Percentiles rank a stretch among this genome's conserved stretches.
phyloP scores from a whole-genome alignment of 1,140 invertebrate genomes.

The Anagrus nilaparvatae region DNA sequence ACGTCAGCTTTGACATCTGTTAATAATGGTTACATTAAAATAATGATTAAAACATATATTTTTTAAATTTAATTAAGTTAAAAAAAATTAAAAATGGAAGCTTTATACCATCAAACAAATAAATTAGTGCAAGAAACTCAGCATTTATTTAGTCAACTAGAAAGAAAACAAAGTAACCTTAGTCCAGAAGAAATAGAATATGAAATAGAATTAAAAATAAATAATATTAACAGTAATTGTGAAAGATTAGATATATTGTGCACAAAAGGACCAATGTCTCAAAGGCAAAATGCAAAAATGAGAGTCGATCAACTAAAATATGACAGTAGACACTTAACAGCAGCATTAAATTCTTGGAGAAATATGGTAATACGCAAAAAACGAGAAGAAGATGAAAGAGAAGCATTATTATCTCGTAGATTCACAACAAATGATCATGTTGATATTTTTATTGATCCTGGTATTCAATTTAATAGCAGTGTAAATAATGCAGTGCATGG shows the following conservation, averaged over 20 bases:
- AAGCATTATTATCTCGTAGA: conserved; percentile 72
- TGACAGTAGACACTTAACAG: conserved; percentile 79
- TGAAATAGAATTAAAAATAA: conserved; percentile 69
- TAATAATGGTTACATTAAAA: no score
- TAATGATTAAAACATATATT: no score
- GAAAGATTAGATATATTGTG: conserved; percentile 81
- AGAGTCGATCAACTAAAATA: conserved; percentile 93
- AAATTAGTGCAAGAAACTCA: conserved; percentile 75
- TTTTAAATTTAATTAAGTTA: no score
- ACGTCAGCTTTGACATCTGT: no score
- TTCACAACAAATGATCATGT: conserved; percentile 81
- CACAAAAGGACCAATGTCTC: conserved; percentile 81
- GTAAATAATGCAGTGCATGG: conserved; percentile 71
- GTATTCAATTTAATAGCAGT: conserved; percentile 70
- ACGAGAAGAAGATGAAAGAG: conserved; percentile 71
- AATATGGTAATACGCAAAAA: conserved; percentile 56
- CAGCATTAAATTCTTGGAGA: conserved; percentile 63
- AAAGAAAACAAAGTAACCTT: conserved; percentile 46
- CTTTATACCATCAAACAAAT: conserved; percentile 78
- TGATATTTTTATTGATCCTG: conserved; percentile 80
- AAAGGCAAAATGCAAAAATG: conserved; percentile 81
- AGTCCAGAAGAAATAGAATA: conserved; percentile 56
- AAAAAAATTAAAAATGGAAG: conserved; percentile 55
- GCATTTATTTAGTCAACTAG: conserved; percentile 63
- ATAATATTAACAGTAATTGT: conserved; percentile 78